These are phyloP conservation scores for Sorex maritimensis DNA, from an alignment of 2,797 vertebrate genomes.

Conservation along the genomic window DNA sequence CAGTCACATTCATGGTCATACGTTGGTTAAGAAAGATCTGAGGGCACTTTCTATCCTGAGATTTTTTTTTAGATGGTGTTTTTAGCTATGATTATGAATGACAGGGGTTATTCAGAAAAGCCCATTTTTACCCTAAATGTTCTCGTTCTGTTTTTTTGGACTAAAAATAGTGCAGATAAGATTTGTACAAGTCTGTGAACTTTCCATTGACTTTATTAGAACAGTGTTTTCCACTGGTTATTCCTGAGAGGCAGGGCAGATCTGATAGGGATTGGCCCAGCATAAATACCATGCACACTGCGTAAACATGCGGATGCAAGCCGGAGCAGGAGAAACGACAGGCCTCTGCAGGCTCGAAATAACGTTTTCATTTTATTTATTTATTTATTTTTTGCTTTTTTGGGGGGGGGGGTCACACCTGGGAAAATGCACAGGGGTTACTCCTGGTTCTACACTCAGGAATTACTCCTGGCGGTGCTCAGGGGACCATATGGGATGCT, in stretches of 20 bases:
- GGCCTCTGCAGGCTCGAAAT: conserved; percentile 3
- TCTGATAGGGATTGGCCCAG: conserved; percentile 63
- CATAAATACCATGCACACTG: not conserved
- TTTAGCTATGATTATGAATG: conserved; percentile 42
- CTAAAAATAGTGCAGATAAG: conserved; percentile 80
- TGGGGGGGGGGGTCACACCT: too few relatives aligned
- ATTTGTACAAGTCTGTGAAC: conserved; percentile 76
- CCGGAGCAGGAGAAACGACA: conserved; percentile 29
- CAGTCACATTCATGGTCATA: not conserved
- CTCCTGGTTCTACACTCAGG: too few relatives aligned
- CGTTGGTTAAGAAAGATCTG: conserved; percentile 21
- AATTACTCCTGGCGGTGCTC: too few relatives aligned
- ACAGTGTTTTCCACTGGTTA: conserved; percentile 76
- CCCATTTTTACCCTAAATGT: conserved; percentile 70
- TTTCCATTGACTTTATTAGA: conserved; percentile 81
- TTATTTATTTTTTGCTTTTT: too few relatives aligned
- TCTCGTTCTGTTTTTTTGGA: conserved; percentile 67
- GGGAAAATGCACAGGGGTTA: too few relatives aligned
- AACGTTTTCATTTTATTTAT: not conserved
- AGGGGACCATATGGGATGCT: too few relatives aligned
- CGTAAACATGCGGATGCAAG: conserved; percentile 40
- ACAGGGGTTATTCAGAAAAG: conserved; percentile 68
- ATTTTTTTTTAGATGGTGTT: conserved; percentile 37
- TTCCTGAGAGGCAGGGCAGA: conserved; percentile 73
- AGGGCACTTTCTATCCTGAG: conserved; percentile 11